Base-by-base conservation (phyloP, 2,797 vertebrate species). In the Gila robusta region DNA sequence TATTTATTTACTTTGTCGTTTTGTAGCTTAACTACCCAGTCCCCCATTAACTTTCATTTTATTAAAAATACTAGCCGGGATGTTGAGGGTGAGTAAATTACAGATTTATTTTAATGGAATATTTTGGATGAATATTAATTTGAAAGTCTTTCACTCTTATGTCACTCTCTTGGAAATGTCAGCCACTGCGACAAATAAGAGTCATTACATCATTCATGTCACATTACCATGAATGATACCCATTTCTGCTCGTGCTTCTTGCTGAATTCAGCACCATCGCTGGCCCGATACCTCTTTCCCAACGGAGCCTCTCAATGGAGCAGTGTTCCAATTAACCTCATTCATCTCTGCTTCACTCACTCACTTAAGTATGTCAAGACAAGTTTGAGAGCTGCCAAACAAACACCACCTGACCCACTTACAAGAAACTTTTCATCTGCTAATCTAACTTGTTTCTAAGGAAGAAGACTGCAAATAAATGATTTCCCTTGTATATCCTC, bases 241-340 rank as follows among this genome's bases (percentile, higher is more conserved):
- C 49, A 16, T 47, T 54, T 62, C 67, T 14, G 26, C 66, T 72
- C 9, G 0, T 21, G 74, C 59, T 56, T 77, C 71, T 79, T 70
- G 59, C 73, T 89, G 82, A 37, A 79, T 81, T 84, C 84, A 81
- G 21, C 78, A 71, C 49, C 79, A 82, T 86, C 21, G 59, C 83
- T 86, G 88, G 59, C 83, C 88, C 81, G 54, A 72, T 87, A 84
- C 81, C 62, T 78, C 26, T 62, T 35, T 89, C 88, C 89, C 79
- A 76, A 49, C 2, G 81, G 87, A 71, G 67, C n/a, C 23, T 28
- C 70, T 88, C 62, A 49, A 80, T 88, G 35, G 80, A 85, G 80
- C 70, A 19, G 37, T 66, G 73, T 79, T 87, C 86, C 74, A 91
- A 91, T 91, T 91, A 91, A 88, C 90, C 90, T 91, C 87, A 49